Evolutionary conservation across 2,888 invertebrate genomes (phyloP).

Genomic region (Harmothoe impar): DNA sequence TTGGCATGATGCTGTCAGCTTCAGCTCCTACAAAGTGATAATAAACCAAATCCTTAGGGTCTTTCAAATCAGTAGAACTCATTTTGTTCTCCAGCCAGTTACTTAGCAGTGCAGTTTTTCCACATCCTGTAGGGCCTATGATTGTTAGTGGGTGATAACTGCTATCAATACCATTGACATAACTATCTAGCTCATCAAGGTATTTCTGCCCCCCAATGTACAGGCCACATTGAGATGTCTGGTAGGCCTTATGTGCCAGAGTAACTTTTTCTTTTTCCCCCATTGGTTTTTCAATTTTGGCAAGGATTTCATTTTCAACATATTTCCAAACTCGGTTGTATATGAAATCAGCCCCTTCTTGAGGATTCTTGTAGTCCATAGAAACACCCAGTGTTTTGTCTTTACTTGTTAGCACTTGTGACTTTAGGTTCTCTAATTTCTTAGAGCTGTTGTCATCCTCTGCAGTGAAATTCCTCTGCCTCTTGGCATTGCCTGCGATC

Average conservation of each 20-base stretch:
- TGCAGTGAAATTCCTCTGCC: background rate
- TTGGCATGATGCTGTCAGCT: background rate
- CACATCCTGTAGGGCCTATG: slow-evolving; percentile 22
- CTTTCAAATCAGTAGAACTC: background rate
- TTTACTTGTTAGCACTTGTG: background rate
- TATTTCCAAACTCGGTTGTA: background rate
- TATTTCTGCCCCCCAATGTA: slow-evolving; percentile 31
- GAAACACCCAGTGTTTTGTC: background rate
- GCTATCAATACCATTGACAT: background rate
- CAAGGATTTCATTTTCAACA: slow-evolving; percentile 7
- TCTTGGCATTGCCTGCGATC: background rate
- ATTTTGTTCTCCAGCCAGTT: slow-evolving; percentile 23
- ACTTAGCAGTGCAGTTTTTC: background rate
- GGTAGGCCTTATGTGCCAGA: slow-evolving; percentile 15
- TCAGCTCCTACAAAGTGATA: slow-evolving; percentile 39
- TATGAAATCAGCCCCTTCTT: slow-evolving; percentile 31
- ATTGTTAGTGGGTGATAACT: background rate
- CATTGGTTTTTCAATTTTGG: background rate
- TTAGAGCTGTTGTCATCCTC: slow-evolving; percentile 6
- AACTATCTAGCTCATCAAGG: background rate
- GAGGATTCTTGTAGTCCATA: slow-evolving; percentile 25
- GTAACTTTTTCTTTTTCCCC: background rate
- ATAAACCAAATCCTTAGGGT: background rate
- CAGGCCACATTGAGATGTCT: background rate
- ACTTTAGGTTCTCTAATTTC: background rate